These are phyloP conservation scores for Erinaceus europaeus DNA, from an alignment of 2,113 vertebrate species.

Conservation along the genomic window DNA sequence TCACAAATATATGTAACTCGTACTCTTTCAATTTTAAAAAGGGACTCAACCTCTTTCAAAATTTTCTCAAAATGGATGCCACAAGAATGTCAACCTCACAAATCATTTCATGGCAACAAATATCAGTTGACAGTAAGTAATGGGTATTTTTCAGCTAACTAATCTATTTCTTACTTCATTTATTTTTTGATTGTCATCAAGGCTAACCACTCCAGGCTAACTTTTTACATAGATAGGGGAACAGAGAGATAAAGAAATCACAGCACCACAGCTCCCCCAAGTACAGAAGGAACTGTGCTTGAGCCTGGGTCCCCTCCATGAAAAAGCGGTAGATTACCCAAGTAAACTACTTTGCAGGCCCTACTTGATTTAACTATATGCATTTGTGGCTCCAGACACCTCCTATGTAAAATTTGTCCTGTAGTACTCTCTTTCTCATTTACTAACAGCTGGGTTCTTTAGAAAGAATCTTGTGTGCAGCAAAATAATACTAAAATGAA, in stretches of 20 bases:
- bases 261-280: too few species aligned
- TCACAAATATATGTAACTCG: slow-evolving; percentile 27
- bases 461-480: neutral
- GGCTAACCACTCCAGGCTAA: too few species aligned
- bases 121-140: neutral
- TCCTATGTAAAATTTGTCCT: slow-evolving; percentile 20
- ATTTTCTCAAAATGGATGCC: neutral
- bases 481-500: neutral
- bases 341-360: too few species aligned
- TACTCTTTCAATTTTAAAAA: slow-evolving; percentile 4
- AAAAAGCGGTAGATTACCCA: too few species aligned
- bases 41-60: neutral
- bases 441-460: neutral
- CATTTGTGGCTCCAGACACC: neutral
- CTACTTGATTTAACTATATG: slow-evolving; percentile 19
- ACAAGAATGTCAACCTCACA: neutral
- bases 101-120: slow-evolving; percentile 22
- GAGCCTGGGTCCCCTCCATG: too few species aligned
- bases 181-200: too few species aligned
- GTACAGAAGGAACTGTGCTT: too few species aligned
- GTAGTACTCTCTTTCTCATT: neutral
- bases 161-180: neutral
- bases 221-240: too few species aligned
- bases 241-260: too few species aligned
- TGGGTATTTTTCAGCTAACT: neutral